Base-by-base conservation (phyloP, 1,140 invertebrate species). In the Octopus bimaculoides region DNA sequence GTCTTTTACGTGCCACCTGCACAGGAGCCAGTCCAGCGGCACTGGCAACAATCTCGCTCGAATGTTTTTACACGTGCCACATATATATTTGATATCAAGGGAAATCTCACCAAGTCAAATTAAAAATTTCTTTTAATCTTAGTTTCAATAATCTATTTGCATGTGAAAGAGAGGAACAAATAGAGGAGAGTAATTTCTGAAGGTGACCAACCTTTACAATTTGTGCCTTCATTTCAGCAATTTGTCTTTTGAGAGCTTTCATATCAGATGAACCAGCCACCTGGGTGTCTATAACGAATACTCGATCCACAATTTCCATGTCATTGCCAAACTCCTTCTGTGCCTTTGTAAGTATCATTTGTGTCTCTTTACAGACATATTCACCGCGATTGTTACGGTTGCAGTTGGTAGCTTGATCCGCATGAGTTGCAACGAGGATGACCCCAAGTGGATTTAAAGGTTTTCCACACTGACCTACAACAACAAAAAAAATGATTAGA, bases 371-470 rank as follows among this genome's bases (percentile, higher is more conserved):
- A 85, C 91, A 91, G 8, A 92, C 86, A 88, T 92, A 93, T 82
- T 92, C 92, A 54, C 92, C 93, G 52, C 91, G 88, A 54, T 90
- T 85, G 73, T 91, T 92, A 82, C 91, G 92, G 12, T 89, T 89
- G 69, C 92, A 92, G 8, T 90, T 89, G 0, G 85, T 79, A n/a
- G 87, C 86, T 6, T 87, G 84, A 85, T 94, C 93, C 14, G 93
- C 93, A 87, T 95, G 93, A 0, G 93, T 94, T 8, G 93, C 94
- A 5, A 95, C 90, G 52, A 95, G 87, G 17, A 93, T 87, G 5
- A 95, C 92, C 79, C 90, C 86, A 5, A 90, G 87, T 56, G 89
- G 86, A 80, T 91, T 90, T 53, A 89, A 90, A 4, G 91, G 89
- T 82, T 91, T 91, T 54, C 93, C 93, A 86, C 91, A 91, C 74